Evolutionary conservation across 2,888 invertebrate genomes (phyloP).

Genomic region (Tineola bisselliella): DNA sequence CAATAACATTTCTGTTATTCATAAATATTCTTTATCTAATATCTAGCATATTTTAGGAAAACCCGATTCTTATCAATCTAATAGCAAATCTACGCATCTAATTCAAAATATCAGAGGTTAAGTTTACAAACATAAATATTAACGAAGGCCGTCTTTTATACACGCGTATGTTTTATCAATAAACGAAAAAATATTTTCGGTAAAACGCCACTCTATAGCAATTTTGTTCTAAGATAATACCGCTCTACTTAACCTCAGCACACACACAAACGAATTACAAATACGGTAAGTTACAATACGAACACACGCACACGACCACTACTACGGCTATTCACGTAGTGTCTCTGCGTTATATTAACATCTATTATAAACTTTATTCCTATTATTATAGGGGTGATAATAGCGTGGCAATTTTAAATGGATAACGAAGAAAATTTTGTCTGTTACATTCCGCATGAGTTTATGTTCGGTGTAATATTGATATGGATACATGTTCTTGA

Average conservation of each 20-base stretch:
- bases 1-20: neutral
- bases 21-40: neutral
- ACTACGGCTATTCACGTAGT: neutral
- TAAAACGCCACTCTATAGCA: conserved; percentile 54
- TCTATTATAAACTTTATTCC: neutral
- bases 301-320: neutral
- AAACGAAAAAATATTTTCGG: conserved; percentile 17
- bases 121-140: neutral
- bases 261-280: conserved; percentile 28
- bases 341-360: neutral
- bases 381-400: neutral
- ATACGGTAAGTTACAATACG: conserved; percentile 8
- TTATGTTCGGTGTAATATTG: conserved; percentile 4
- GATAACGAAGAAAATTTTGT: neutral
- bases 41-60: neutral
- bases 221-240: conserved; percentile 63
- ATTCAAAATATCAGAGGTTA: neutral
- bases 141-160: neutral
- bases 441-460: conserved; percentile 6
- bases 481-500: conserved; percentile 15
- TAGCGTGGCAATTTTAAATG: neutral
- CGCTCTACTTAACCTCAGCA: conserved; percentile 68
- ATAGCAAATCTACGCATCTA: neutral
- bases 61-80: neutral
- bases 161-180: neutral